phyloP scores from a whole-genome alignment of 2,888 invertebrate species.

The Pyrochroa serraticornis region DNA sequence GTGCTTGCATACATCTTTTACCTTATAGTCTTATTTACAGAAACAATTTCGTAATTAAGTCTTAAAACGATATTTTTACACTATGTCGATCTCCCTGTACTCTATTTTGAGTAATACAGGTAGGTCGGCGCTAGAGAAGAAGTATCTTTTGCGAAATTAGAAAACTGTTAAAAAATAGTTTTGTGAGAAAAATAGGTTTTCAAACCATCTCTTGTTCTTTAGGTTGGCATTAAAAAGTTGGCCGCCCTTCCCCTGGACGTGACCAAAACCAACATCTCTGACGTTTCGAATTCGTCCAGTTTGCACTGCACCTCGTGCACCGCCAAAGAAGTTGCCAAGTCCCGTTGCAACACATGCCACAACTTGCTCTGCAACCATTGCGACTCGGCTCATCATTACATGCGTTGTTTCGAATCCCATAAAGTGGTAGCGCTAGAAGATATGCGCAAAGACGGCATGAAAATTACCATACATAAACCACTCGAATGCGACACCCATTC shows the following conservation, averaged over 20 bases:
- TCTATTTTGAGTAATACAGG: too few species aligned
- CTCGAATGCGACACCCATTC: constrained; percentile 83
- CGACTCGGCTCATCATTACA: constrained; percentile 93
- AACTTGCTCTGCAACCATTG: constrained; percentile 93
- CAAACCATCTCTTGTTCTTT: constrained; percentile 11
- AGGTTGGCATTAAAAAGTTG: constrained; percentile 78
- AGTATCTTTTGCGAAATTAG: too few species aligned
- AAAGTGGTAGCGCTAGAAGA: constrained; percentile 89
- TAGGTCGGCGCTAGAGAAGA: too few species aligned
- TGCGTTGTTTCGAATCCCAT: constrained; percentile 97
- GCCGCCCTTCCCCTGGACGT: constrained; percentile 84
- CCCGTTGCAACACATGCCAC: constrained; percentile 93
- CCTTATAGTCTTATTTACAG: too few species aligned
- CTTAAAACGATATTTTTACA: too few species aligned
- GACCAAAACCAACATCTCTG: constrained; percentile 82
- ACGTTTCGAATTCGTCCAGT: constrained; percentile 72
- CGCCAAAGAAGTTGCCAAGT: constrained; percentile 91
- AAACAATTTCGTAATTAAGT: too few species aligned
- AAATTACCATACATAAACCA: constrained; percentile 86
- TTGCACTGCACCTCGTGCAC: constrained; percentile 93
- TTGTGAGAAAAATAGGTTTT: not conserved
- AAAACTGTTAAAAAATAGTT: too few species aligned
- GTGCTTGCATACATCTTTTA: too few species aligned
- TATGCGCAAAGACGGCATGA: constrained; percentile 76
- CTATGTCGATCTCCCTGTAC: too few species aligned